Base-by-base conservation (phyloP, 2,888 invertebrate species). In the Pterobdella sp. region DNA sequence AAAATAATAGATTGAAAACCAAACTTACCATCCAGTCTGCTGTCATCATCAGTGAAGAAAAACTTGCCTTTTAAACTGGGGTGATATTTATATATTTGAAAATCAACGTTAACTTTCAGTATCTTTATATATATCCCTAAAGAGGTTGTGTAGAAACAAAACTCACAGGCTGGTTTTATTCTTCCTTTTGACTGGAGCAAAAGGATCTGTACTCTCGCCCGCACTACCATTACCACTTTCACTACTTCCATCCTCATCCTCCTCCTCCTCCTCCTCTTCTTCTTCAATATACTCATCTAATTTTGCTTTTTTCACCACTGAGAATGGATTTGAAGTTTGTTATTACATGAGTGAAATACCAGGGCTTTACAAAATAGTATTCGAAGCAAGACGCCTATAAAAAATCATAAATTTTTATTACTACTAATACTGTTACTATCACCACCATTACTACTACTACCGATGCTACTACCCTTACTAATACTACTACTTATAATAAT, bases 211-310 rank as follows among this genome's bases (percentile, higher is more conserved):
- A 3, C n/a, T 34, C 22, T 32, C 65, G n/a, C 31, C 65, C 3
- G 7, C 32, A 49, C 52, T 49, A 34, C 32, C 31, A 35, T 65
- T 3, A 65, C n/a, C 65, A 31, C 29, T 34, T 32, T n/a, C 65
- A 3, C 65, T 22, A 34, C 65, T 34, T 7, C 32, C 65, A 65
- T 36, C 68, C 3, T 36, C 37, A 34, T 7, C 68, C 22, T 63
- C 71, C n/a, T 32, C 60, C 1, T 71, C 60, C n/a, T 63, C 31
- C 3, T 71, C 68, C 35, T 49, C 56, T n/a, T 26, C 71, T 1
- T 71, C 60, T 3, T n/a, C n/a, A 3, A 3, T 26, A 56, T 7
- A 4, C n/a, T n/a, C 60, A 56, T 7, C 60, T 22, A 26, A 3
- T n/a, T 56, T 22, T 56, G 18, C 60, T 56, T 56, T 22, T n/a